These are phyloP conservation scores for Apamea monoglypha DNA, from an alignment of 2,888 invertebrate genomes.

Conservation along the genomic window DNA sequence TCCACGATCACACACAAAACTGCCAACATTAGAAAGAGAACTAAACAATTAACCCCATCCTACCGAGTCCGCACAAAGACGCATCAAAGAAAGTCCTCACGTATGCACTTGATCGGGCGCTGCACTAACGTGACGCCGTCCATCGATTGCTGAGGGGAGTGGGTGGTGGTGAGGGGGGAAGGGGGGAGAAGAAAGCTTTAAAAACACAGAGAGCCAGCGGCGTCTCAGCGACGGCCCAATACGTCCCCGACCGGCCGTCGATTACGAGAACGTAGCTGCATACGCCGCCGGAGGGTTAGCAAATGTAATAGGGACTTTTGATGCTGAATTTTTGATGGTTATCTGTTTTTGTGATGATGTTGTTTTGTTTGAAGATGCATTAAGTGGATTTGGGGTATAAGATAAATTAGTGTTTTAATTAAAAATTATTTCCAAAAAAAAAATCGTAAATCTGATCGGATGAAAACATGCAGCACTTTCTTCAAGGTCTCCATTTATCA, in stretches of 20 bases:
- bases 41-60: slow-evolving; percentile 69
- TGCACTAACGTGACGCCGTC: slow-evolving; percentile 86
- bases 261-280: slow-evolving; percentile 84
- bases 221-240: slow-evolving; percentile 89
- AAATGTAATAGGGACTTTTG: slow-evolving; percentile 61
- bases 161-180: slow-evolving; percentile 54
- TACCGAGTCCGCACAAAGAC: slow-evolving; percentile 77
- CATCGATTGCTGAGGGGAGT: slow-evolving; percentile 84
- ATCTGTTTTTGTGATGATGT: slow-evolving; percentile 4
- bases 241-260: slow-evolving; percentile 89
- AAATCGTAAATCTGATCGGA: background rate
- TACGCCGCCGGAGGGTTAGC: slow-evolving; percentile 78
- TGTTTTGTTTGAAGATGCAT: slow-evolving; percentile 14
- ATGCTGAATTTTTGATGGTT: slow-evolving; percentile 49
- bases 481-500: background rate
- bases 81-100: slow-evolving; percentile 87
- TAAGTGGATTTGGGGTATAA: background rate
- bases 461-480: background rate
- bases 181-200: slow-evolving; percentile 79
- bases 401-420: background rate
- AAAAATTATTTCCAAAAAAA: background rate
- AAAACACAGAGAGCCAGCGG: slow-evolving; percentile 83
- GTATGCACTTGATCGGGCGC: slow-evolving; percentile 88
- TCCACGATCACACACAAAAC: slow-evolving; percentile 37
- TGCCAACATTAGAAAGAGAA: slow-evolving; percentile 62